Evolutionary conservation across 1,140 invertebrate species (phyloP).

Genomic region (Platyscapa corneri): DNA sequence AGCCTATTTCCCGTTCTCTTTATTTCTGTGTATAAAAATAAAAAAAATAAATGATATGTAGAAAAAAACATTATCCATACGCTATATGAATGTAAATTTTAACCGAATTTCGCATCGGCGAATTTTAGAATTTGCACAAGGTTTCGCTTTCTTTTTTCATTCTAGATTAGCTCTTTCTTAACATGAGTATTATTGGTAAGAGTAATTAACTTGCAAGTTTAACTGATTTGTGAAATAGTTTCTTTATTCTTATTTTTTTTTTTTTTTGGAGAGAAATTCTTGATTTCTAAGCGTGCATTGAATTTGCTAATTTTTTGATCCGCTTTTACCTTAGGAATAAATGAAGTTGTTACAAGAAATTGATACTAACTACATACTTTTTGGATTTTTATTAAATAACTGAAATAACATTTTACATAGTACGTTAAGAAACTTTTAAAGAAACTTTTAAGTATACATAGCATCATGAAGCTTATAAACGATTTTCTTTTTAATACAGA

Average conservation of each 20-base stretch:
- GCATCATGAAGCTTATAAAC: too few relatives aligned
- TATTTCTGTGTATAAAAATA: not conserved
- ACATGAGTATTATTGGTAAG: too few relatives aligned
- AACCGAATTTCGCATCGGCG: slow-evolving; percentile 13
- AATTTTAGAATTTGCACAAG: not conserved
- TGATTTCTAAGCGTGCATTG: not conserved
- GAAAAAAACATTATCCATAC: not conserved
- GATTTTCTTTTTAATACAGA: not conserved
- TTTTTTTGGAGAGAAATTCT: not conserved
- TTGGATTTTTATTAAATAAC: not conserved
- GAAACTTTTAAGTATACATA: not conserved
- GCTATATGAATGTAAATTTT: slow-evolving; percentile 12
- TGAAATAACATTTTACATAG: not conserved
- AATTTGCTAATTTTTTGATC: not conserved
- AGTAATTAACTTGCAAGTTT: not conserved
- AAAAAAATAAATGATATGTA: not conserved
- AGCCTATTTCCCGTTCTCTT: not conserved
- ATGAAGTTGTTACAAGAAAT: not conserved
- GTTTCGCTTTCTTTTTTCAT: not conserved
- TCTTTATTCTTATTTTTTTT: not conserved
- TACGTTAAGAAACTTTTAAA: not conserved
- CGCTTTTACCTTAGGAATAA: not conserved
- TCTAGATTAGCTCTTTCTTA: not conserved
- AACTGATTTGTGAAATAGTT: not conserved
- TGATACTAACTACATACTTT: not conserved